Conservation (phyloP, 2,113 vertebrate species). For the Hucho hucho region DNA sequence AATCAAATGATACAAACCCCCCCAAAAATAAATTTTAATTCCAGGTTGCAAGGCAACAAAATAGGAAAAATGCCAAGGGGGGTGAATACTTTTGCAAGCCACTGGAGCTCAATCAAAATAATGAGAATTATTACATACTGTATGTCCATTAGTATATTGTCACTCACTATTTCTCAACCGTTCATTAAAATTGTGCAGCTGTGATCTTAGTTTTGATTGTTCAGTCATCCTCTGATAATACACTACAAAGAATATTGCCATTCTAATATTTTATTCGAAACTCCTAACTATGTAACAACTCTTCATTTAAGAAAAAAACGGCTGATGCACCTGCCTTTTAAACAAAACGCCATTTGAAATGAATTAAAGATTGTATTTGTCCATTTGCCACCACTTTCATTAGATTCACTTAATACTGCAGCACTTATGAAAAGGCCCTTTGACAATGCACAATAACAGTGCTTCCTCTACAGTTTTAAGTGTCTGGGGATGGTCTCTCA, state of each 20-base stretch:
- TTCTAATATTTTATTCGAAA: too few species aligned
- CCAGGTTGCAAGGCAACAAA: too few species aligned
- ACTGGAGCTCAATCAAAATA: background rate
- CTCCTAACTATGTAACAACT: slow-evolving; percentile 4
- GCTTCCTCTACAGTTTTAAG: slow-evolving; percentile 46
- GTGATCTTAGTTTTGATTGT: too few species aligned
- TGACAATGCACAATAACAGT: slow-evolving; percentile 60
- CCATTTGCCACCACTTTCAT: slow-evolving; percentile 68
- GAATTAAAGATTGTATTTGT: slow-evolving; percentile 58
- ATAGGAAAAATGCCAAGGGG: too few species aligned
- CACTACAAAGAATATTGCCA: too few species aligned
- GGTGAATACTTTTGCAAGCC: too few species aligned
- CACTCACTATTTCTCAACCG: background rate
- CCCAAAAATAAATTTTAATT: too few species aligned
- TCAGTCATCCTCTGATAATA: too few species aligned
- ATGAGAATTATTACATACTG: background rate
- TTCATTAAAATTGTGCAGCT: background rate
- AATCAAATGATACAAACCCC: too few species aligned
- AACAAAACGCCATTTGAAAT: slow-evolving; percentile 70
- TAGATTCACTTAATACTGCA: slow-evolving; percentile 63
- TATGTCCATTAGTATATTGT: too few species aligned
- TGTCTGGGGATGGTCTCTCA: slow-evolving; percentile 67
- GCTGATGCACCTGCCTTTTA: slow-evolving; percentile 59
- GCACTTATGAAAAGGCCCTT: slow-evolving; percentile 58
- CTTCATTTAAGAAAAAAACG: slow-evolving; percentile 22